Base-by-base conservation (phyloP, 2,888 invertebrate species). In the Anthophora plumipes region DNA sequence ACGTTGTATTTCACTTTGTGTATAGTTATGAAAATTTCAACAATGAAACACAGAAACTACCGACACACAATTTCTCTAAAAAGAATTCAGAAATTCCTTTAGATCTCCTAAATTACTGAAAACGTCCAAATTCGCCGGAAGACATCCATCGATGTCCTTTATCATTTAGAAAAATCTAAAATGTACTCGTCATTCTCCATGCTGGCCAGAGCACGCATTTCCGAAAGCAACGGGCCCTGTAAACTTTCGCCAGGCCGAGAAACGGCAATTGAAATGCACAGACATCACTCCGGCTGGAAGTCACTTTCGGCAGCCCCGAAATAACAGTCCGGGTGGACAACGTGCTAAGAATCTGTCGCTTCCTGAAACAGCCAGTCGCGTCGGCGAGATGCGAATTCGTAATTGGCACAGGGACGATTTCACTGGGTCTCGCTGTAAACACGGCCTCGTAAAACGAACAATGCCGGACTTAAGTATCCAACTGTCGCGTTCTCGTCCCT, bases 301-400 rank as follows among this genome's bases (percentile, higher is more conserved):
- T 86, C 82, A 86, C 82, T 88, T 87, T 87, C 86, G 84, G 80
- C 80, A 78, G 82, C 64, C 78, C 80, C 82, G 82, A 88, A 87
- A 87, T 88, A 85, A 87, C 88, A 84, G 84, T 75, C 72, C 74
- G 50, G n/a, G 46, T 70, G 80, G 76, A 77, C 88, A 88, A 85
- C 86, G 86, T 88, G 88, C 87, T 55, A 82, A 68, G 86, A 88
- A 87, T 87, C 86, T 82, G 78, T 84, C 80, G 82, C 84, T 84
- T 73, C 77, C 85, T 63, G 86, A 76, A 88, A 82, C 80, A 80
- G 71, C 76, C 80, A 54, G 57, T 69, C 1, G n/a, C n/a, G n/a
- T n/a, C 77, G 69, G 83, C 87, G 81, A 86, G 88, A 83, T 78
- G 80, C 84, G 86, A 86, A 86, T 86, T 86, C 86, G 85, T 86